Percentiles rank a stretch among this genome's conserved stretches.
phyloP scores from a whole-genome alignment of 2,888 invertebrate genomes.

The Litoditis marina region DNA sequence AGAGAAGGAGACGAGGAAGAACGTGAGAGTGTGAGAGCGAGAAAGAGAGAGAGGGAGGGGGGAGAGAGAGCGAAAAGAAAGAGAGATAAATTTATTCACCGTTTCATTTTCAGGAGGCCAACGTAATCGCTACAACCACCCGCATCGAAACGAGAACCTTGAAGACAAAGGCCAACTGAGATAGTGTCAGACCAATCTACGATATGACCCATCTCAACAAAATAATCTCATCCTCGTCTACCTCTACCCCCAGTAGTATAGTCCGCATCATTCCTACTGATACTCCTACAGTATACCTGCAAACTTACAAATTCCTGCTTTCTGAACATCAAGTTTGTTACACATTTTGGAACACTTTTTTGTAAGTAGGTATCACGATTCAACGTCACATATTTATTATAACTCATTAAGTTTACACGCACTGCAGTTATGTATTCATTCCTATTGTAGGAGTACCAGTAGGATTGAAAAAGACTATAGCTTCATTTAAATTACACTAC shows the following conservation, averaged over 20 bases:
- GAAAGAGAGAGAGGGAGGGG: not conserved
- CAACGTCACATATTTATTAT: too few species aligned
- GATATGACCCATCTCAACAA: too few species aligned
- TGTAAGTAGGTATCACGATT: too few species aligned
- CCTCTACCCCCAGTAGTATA: constrained; percentile 4
- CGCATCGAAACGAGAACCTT: constrained; percentile 13
- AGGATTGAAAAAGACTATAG: too few species aligned
- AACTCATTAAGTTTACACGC: too few species aligned
- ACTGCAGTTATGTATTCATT: too few species aligned
- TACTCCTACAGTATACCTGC: not conserved
- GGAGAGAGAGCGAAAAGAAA: not conserved
- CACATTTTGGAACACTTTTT: too few species aligned
- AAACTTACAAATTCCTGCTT: not conserved
- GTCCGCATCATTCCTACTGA: not conserved
- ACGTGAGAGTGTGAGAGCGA: not conserved
- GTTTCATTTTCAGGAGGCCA: too few species aligned
- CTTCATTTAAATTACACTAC: too few species aligned
- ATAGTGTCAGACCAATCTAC: too few species aligned
- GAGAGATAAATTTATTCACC: not conserved
- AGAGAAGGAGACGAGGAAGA: not conserved
- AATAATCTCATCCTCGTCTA: constrained; percentile 1
- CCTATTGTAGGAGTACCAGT: too few species aligned
- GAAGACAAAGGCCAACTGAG: constrained; percentile 5
- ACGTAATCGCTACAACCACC: constrained; percentile 2
- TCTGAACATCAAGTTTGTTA: too few species aligned